Conservation (phyloP, 2,797 vertebrate genomes). For the Gymnoscopelus braueri region DNA sequence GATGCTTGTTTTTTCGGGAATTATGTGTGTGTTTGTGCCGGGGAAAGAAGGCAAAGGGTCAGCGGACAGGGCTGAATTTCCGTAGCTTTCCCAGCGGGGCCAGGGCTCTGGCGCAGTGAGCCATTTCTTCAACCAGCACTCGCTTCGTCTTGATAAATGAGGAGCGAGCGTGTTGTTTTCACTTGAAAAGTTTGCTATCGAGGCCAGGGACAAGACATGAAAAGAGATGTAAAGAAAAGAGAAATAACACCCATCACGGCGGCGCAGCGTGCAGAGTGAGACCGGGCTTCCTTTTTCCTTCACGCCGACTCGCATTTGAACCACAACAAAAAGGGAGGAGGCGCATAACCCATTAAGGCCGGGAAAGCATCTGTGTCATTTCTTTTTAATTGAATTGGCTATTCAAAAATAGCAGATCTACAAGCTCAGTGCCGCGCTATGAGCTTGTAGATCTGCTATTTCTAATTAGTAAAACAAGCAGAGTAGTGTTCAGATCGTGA, state of each 20-base stretch:
- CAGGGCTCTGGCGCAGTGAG: constrained; percentile 22
- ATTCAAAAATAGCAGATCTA: too few relatives aligned
- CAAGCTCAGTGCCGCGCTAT: too few relatives aligned
- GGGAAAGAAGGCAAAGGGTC: constrained; percentile 9
- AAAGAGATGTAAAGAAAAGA: constrained; percentile 25
- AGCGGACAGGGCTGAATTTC: constrained; percentile 22
- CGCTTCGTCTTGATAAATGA: constrained; percentile 40
- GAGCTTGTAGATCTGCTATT: too few relatives aligned
- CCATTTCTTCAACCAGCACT: constrained; percentile 1
- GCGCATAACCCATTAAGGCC: too few relatives aligned
- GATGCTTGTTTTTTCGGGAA: too few relatives aligned
- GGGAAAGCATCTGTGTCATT: too few relatives aligned
- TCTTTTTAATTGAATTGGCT: too few relatives aligned
- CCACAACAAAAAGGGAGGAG: constrained; percentile 46
- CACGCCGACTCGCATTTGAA: constrained; percentile 49
- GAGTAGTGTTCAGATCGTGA: too few relatives aligned
- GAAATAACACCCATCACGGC: constrained; percentile 10
- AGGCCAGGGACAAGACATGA: constrained; percentile 21
- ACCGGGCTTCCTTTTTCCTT: constrained; percentile 11
- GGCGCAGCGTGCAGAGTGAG: constrained; percentile 25
- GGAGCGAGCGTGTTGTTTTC: constrained; percentile 30
- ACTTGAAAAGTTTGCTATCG: constrained; percentile 46
- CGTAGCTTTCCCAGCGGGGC: constrained; percentile 22
- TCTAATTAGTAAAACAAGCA: too few relatives aligned
- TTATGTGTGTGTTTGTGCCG: constrained; percentile 23